Conservation (phyloP, 2,113 vertebrate species). For the Protomyctophum bolini region DNA sequence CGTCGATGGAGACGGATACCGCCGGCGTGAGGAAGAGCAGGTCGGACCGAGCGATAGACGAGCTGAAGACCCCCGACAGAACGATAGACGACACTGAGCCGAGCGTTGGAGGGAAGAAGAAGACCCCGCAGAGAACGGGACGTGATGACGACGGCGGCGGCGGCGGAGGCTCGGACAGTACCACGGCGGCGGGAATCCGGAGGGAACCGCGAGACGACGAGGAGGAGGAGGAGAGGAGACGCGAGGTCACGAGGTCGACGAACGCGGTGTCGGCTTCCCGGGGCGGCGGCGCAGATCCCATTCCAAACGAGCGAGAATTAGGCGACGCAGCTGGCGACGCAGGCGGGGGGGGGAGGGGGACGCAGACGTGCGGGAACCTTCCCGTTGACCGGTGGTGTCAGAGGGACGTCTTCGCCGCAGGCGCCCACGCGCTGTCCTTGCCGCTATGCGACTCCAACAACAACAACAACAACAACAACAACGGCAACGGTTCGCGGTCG, state of each 20-base stretch:
- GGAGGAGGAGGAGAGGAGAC: background rate
- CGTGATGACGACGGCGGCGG: background rate
- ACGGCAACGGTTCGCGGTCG: background rate
- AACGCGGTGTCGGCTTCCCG: conserved; percentile 45
- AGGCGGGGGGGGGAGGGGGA: conserved; percentile 3
- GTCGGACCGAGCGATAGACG: conserved; percentile 48
- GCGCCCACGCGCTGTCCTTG: background rate
- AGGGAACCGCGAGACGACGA: background rate
- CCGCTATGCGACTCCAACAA: conserved; percentile 1
- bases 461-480: background rate
- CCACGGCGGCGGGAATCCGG: background rate
- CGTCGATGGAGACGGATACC: no score
- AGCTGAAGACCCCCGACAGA: background rate
- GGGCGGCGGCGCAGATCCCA: conserved; percentile 45
- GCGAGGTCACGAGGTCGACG: conserved; percentile 1
- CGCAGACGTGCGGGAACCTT: background rate
- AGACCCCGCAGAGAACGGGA: conserved; percentile 7
- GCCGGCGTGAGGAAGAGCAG: conserved; percentile 57
- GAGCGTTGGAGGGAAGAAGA: conserved; percentile 8
- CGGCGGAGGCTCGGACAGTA: conserved; percentile 32
- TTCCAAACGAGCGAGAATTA: conserved; percentile 7
- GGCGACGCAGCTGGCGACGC: background rate
- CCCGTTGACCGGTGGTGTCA: conserved; percentile 24
- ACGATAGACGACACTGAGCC: conserved; percentile 17
- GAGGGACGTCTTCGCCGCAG: background rate